Evolutionary conservation across 2,797 vertebrate species (phyloP), one percentile per base, ranked within the genome.

Genomic region (Melanotaenia nigrans): DNA sequence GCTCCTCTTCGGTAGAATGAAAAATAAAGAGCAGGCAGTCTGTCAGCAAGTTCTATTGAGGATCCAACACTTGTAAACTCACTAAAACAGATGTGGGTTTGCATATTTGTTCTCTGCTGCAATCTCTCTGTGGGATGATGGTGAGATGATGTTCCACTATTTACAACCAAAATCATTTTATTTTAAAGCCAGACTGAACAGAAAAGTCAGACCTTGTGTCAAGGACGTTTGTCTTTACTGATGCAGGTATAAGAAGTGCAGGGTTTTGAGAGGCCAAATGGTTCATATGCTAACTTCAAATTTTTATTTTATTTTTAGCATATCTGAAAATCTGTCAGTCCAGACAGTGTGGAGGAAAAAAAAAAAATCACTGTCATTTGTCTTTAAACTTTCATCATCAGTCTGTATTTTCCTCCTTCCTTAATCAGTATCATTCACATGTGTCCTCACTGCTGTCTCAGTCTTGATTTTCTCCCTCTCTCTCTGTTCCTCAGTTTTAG

Each of bases 361-460:
- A 16, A 45, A 36, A 12, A 20, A 16, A 45, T 45, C 42, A 10
- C 33, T n/a, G 22, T 25, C 11, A 14, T 55, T 13, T 55, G 25
- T 55, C 53, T 25, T 22, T 54, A n/a, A 53, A 53, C 9, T 53
- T 3, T 53, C 5, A 4, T 45, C 18, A 45, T 45, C 42, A 20
- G 9, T 13, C 5, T 28, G 4, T 3, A 13, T 54, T 33, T 36
- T 36, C 13, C 32, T 36, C 49, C 16, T 20, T 28, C 56, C 8
- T 33, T 8, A 33, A 33, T 33, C 35, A 36, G 35, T 36, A 36
- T 72, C 71, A 54, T 67, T 28, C 49, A 55, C 32, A 57, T 53
- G 42, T 30, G 63, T 70, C 42, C 54, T 64, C 54, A 70, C 67
- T 74, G 65, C 75, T 33, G 13, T 65, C 69, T 71, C 61, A 54